These are phyloP conservation scores for Masnerella sp. DNA, from an alignment of 2,888 invertebrate genomes.

Conservation along the genomic window DNA sequence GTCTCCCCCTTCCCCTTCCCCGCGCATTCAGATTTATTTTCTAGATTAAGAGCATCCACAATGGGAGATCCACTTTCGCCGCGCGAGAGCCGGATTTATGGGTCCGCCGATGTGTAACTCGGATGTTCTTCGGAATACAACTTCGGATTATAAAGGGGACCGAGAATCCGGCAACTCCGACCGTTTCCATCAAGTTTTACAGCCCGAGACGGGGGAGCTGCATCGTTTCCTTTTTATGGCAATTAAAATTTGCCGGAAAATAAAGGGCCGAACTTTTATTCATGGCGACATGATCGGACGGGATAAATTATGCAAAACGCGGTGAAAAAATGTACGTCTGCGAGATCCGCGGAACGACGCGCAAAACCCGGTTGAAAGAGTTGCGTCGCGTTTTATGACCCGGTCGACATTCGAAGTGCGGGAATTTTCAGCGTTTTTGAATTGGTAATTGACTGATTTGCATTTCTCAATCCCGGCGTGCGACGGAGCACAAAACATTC, in stretches of 20 bases:
- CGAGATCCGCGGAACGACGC: slow-evolving; percentile 5
- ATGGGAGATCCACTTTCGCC: slow-evolving; percentile 43
- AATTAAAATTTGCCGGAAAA: no score
- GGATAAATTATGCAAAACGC: no score
- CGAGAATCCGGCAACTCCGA: no score
- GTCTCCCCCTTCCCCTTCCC: slow-evolving; percentile 34
- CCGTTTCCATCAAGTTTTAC: no score
- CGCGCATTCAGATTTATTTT: slow-evolving; percentile 52
- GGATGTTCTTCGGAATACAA: slow-evolving; percentile 27
- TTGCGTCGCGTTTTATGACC: slow-evolving; percentile 23
- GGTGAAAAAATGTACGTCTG: no score
- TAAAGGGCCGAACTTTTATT: no score
- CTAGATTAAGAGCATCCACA: slow-evolving; percentile 53
- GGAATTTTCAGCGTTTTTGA: slow-evolving; percentile 61
- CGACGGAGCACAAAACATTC: slow-evolving; percentile 49
- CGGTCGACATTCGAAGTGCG: slow-evolving; percentile 26
- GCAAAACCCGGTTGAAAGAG: slow-evolving; percentile 16
- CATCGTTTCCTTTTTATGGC: no score
- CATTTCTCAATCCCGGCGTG: slow-evolving; percentile 48
- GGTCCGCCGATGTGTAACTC: slow-evolving; percentile 22
- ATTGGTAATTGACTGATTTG: slow-evolving; percentile 63
- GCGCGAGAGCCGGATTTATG: slow-evolving; percentile 42
- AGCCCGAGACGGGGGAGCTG: no score
- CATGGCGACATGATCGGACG: no score
- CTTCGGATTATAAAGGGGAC: slow-evolving; percentile 25